These are phyloP conservation scores for Leptosomus discolor DNA, from an alignment of 2,113 vertebrate genomes.

Conservation along the genomic window DNA sequence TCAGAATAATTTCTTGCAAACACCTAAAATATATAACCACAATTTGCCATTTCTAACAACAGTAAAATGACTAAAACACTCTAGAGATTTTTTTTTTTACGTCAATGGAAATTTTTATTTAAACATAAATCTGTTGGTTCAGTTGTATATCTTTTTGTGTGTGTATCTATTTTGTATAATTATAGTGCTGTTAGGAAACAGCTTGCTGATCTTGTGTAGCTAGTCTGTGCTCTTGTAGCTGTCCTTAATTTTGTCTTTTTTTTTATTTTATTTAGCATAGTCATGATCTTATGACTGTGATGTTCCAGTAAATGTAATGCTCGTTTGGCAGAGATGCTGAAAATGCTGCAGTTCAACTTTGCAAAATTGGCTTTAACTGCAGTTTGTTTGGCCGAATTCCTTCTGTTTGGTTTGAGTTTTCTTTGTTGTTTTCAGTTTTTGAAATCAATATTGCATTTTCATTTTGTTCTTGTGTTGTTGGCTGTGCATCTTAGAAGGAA, in stretches of 20 bases:
- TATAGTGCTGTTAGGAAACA: constrained; percentile 76
- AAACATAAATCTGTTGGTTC: constrained; percentile 63
- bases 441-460: constrained; percentile 73
- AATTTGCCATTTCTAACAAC: constrained; percentile 78
- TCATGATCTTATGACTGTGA: constrained; percentile 78
- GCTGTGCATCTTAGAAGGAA: constrained; percentile 72
- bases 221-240: constrained; percentile 84
- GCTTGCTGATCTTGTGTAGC: constrained; percentile 86
- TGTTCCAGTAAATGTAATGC: constrained; percentile 79
- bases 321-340: constrained; percentile 81
- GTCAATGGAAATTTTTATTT: constrained; percentile 69
- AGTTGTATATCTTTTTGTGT: constrained; percentile 62
- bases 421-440: constrained; percentile 78
- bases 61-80: constrained; percentile 80
- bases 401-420: constrained; percentile 82
- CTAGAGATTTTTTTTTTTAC: constrained; percentile 58
- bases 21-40: constrained; percentile 73
- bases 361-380: constrained; percentile 82
- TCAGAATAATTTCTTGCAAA: constrained; percentile 74
- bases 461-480: constrained; percentile 81
- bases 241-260: constrained; percentile 83
- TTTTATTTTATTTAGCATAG: constrained; percentile 78
- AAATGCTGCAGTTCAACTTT: constrained; percentile 80
- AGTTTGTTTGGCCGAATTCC: constrained; percentile 82
- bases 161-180: constrained; percentile 73